A percentile compares a stretch with the other conserved stretches of the same genome.
Evolutionary conservation across 2,113 vertebrate species (phyloP).

Genomic region (Dissostichus mawsoni): DNA sequence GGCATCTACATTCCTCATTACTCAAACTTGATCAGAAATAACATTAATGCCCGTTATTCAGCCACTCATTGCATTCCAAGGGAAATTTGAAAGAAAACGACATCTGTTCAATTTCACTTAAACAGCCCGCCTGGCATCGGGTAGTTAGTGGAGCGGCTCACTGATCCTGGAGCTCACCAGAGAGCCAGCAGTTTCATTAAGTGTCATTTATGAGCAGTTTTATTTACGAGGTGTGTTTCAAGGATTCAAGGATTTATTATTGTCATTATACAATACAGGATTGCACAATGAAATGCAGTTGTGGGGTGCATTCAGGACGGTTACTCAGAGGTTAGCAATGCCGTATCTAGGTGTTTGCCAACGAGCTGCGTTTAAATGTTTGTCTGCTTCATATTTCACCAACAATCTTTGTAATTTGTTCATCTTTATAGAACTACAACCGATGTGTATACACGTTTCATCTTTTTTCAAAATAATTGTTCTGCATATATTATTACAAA

Average conservation of each 20-base stretch:
- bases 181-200: conserved; percentile 42
- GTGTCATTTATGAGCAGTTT: conserved; percentile 61
- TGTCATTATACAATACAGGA: conserved; percentile 8
- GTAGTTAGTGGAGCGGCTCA: conserved; percentile 25
- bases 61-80: background rate
- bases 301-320: background rate
- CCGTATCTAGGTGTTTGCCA: conserved; percentile 13
- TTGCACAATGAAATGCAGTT: background rate
- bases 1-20: conserved; percentile 15
- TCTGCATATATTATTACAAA: no score
- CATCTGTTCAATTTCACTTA: conserved; percentile 34
- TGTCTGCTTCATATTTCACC: background rate
- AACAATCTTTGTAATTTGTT: background rate
- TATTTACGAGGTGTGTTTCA: background rate
- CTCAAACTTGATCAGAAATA: background rate
- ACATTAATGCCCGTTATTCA: background rate
- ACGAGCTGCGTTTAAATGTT: background rate
- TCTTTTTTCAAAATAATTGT: no score
- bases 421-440: no score
- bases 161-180: conserved; percentile 3
- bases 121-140: conserved; percentile 23
- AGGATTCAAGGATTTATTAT: background rate
- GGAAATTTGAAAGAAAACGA: conserved; percentile 1
- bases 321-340: conserved; percentile 33
- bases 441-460: no score